These are phyloP conservation scores for Athalia circularis DNA, from an alignment of 2,888 invertebrate species.

Conservation along the genomic window DNA sequence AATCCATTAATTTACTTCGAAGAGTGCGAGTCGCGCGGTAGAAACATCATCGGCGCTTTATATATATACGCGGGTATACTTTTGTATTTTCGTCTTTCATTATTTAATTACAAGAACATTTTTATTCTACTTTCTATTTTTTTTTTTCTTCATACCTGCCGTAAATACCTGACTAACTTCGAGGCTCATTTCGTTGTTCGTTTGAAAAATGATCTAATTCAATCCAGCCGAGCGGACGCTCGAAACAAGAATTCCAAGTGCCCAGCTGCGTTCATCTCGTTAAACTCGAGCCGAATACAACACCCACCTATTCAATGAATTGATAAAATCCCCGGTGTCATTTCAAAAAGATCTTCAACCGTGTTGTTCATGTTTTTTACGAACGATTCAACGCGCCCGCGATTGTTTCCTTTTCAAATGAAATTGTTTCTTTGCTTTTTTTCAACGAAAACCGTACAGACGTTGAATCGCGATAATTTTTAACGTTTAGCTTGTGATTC, in stretches of 20 bases:
- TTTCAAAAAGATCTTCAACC: too few species aligned
- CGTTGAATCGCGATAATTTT: too few species aligned
- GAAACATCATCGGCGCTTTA: not conserved
- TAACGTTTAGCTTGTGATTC: too few species aligned
- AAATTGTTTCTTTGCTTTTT: too few species aligned
- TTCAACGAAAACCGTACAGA: too few species aligned
- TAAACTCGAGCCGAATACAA: not conserved
- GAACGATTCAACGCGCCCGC: too few species aligned
- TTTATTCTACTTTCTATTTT: not conserved
- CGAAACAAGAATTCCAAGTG: not conserved
- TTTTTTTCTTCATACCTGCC: too few species aligned
- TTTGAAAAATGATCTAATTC: slow-evolving; percentile 28
- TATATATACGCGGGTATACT: not conserved
- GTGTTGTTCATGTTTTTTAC: too few species aligned
- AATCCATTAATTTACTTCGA: slow-evolving; percentile 35
- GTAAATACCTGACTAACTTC: too few species aligned
- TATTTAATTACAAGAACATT: slow-evolving; percentile 13
- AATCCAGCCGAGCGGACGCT: not conserved
- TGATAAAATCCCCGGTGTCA: too few species aligned
- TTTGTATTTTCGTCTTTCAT: not conserved
- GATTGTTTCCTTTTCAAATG: too few species aligned
- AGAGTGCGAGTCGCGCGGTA: not conserved
- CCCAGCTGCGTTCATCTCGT: slow-evolving; percentile 4
- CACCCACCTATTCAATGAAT: too few species aligned
- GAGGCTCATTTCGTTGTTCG: not conserved